Conservation (phyloP, 2,888 invertebrate genomes). For the Tachina fera region DNA sequence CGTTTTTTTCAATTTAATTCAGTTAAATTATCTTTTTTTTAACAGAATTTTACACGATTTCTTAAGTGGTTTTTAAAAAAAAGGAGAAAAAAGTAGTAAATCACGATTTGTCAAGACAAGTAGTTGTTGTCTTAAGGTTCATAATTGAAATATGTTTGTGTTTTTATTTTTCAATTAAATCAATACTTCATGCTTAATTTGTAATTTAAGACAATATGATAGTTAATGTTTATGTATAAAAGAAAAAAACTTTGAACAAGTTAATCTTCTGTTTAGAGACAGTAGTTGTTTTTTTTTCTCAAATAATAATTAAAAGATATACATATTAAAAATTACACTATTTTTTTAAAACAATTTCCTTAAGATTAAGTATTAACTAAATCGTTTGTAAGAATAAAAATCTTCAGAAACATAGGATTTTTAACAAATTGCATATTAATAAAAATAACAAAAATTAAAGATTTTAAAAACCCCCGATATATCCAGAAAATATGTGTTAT, state of each 20-base stretch:
- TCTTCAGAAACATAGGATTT: no score
- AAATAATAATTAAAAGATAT: no score
- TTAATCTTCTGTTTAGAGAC: constrained; percentile 16
- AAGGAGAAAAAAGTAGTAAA: constrained; percentile 10
- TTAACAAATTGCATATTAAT: no score
- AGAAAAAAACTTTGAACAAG: not conserved
- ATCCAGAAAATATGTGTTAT: no score
- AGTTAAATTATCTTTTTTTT: not conserved
- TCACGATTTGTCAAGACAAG: constrained; percentile 63
- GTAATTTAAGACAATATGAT: constrained; percentile 11
- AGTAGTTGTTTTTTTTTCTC: no score
- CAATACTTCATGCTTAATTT: no score
- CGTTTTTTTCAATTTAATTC: constrained; percentile 4
- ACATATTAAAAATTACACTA: no score
- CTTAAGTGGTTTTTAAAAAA: constrained; percentile 22
- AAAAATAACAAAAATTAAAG: no score
- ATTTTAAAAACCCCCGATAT: no score
- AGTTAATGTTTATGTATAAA: not conserved
- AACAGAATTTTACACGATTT: constrained; percentile 32
- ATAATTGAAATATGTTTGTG: not conserved
- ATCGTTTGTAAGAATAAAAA: no score
- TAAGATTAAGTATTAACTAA: no score
- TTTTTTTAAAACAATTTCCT: no score
- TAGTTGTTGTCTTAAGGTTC: constrained; percentile 48
- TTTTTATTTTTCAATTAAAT: constrained; percentile 2